These are phyloP conservation scores for Pampus argenteus DNA, from an alignment of 2,797 vertebrate genomes.

Conservation along the genomic window DNA sequence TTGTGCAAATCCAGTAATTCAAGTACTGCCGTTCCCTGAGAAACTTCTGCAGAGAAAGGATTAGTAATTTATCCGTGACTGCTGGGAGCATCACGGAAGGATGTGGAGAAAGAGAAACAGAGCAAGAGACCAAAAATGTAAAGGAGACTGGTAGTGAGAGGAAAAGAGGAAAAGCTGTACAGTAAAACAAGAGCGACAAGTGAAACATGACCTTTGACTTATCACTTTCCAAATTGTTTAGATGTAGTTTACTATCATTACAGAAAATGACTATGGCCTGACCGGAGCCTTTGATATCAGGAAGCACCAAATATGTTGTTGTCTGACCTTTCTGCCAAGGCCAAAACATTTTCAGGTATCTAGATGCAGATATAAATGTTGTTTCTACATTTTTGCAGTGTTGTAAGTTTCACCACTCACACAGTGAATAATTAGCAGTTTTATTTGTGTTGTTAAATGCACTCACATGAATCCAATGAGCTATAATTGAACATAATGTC, in stretches of 20 bases:
- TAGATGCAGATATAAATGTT: too few relatives aligned
- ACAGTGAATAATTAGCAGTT: constrained; percentile 26
- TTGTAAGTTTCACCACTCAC: constrained; percentile 4
- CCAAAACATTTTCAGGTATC: constrained; percentile 6
- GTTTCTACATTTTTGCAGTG: background rate
- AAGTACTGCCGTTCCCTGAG: constrained; percentile 27
- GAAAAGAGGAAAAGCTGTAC: constrained; percentile 15
- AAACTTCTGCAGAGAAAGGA: constrained; percentile 28
- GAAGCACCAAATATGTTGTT: constrained; percentile 43
- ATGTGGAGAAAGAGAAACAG: background rate
- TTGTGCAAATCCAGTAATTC: constrained; percentile 33
- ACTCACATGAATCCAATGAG: constrained; percentile 9
- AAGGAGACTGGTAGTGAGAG: background rate
- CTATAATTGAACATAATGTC: constrained; percentile 46
- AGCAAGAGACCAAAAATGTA: background rate
- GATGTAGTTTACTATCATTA: constrained; percentile 43
- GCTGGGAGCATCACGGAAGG: background rate
- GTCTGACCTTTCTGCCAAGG: constrained; percentile 37
- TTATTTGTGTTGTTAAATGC: constrained; percentile 35
- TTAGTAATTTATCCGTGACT: constrained; percentile 37
- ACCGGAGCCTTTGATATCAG: constrained; percentile 40
- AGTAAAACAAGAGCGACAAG: constrained; percentile 8
- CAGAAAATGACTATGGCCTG: constrained; percentile 25
- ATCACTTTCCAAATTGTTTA: constrained; percentile 27
- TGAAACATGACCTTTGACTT: constrained; percentile 36